phyloP scores from a whole-genome alignment of 2,888 invertebrate species.

The Myopa tessellatipennis region DNA sequence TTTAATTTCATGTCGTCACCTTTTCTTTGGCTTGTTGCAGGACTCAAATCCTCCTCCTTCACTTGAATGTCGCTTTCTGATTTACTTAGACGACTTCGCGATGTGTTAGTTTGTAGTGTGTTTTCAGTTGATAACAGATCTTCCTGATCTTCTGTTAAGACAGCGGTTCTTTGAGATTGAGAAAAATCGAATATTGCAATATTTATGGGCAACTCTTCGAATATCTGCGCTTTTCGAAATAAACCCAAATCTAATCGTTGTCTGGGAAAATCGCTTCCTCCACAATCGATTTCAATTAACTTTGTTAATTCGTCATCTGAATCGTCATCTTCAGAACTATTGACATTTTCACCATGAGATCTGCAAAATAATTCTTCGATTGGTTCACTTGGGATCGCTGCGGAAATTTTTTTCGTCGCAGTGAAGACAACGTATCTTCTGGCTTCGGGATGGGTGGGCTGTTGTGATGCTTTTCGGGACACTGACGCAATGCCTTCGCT shows the following conservation, averaged over 20 bases:
- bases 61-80: slow-evolving; percentile 22
- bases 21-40: background rate
- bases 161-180: too few species aligned
- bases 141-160: background rate
- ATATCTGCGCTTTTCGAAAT: background rate
- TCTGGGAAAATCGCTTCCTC: too few species aligned
- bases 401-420: too few species aligned
- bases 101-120: background rate
- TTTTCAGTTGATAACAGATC: background rate
- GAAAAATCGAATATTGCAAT: too few species aligned
- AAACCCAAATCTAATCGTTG: slow-evolving; percentile 9
- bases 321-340: slow-evolving; percentile 26
- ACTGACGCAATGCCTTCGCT: too few species aligned
- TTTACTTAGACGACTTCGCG: slow-evolving; percentile 6
- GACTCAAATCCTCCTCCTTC: slow-evolving; percentile 17
- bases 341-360: background rate
- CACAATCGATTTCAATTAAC: background rate
- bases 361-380: too few species aligned
- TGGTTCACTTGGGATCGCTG: too few species aligned
- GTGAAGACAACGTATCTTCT: too few species aligned
- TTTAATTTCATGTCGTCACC: too few species aligned
- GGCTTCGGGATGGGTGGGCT: too few species aligned
- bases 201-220: too few species aligned
- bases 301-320: slow-evolving; percentile 13
- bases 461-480: too few species aligned